Evolutionary conservation across 2,797 vertebrate genomes (phyloP), one percentile per base, ranked within the genome.

Genomic region (Syngnathus rostellatus): DNA sequence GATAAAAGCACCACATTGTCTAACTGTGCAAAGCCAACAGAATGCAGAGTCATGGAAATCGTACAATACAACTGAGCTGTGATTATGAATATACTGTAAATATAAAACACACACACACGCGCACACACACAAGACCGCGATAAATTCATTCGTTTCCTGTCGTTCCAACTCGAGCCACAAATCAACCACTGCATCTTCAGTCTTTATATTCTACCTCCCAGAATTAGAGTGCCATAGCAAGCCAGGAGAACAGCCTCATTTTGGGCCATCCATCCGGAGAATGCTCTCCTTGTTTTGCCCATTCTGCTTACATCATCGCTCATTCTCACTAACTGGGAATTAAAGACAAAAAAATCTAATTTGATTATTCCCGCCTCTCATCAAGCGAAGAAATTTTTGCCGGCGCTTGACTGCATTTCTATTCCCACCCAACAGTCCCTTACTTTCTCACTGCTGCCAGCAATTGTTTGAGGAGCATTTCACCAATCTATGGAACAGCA

Each of bases 291-390:
- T 85, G 79, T 85, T 76, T 70, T 69, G 67, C 81, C 70, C 55
- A n/a, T 76, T 83, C 75, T 64, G 69, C 78, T 73, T 76, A 79
- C 72, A 82, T 85, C 83, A 77, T 79, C 81, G 25, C 6, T 5
- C 21, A 43, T 12, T 41, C 60, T 62, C 60, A 41, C 40, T 19
- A 25, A 3, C 10, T 4, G 7, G 8, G 19, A 40, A 6, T 23
- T 16, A 45, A n/a, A 1, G 17, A 31, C 31, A 57, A 43, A 62
- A 45, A 45, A 45, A 23, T 4, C 41, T 16, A 45, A 62, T 62
- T 25, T 23, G 41, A 62, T 62, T 62, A 23, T 45, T 62, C 21
- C 21, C 41, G 40, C n/a, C 40, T 43, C 21, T 25, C 60, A 62
- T 43, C 39, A 62, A 40, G 6, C 7, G 43, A 40, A 23, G 60